phyloP scores from a whole-genome alignment of 2,888 invertebrate genomes.

The Temnothorax rugatulus region DNA sequence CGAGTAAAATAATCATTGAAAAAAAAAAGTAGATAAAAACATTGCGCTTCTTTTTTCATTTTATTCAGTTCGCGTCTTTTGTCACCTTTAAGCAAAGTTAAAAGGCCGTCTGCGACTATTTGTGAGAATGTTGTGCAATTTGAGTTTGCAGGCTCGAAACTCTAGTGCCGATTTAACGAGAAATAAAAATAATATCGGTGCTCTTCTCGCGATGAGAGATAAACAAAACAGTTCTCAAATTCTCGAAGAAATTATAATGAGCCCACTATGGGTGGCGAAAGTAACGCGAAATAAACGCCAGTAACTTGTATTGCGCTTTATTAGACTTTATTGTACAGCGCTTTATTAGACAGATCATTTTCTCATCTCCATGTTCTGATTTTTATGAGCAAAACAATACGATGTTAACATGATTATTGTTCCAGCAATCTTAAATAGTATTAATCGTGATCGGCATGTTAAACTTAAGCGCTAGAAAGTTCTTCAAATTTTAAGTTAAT shows the following conservation, averaged over 20 bases:
- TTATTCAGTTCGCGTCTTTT: background rate
- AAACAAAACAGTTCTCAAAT: slow-evolving; percentile 60
- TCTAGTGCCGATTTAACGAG: slow-evolving; percentile 64
- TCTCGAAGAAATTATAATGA: slow-evolving; percentile 43
- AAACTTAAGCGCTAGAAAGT: slow-evolving; percentile 38
- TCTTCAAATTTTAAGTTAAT: slow-evolving; percentile 10
- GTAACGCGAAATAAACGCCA: slow-evolving; percentile 71
- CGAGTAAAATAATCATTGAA: background rate
- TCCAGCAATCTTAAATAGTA: slow-evolving; percentile 37
- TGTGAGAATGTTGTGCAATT: slow-evolving; percentile 41
- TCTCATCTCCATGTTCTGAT: slow-evolving; percentile 54
- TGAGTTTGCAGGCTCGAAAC: slow-evolving; percentile 9
- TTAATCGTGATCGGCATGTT: slow-evolving; percentile 23
- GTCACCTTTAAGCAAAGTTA: background rate
- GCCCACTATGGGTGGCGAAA: slow-evolving; percentile 59
- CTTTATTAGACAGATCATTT: slow-evolving; percentile 71
- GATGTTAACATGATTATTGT: slow-evolving; percentile 55
- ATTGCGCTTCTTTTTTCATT: background rate
- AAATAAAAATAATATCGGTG: slow-evolving; percentile 71
- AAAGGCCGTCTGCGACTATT: slow-evolving; percentile 24
- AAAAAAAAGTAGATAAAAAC: background rate
- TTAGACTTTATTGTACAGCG: slow-evolving; percentile 26
- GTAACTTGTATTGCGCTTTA: slow-evolving; percentile 65
- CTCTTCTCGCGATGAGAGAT: slow-evolving; percentile 65
- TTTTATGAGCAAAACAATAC: slow-evolving; percentile 52